These are phyloP conservation scores for Cricetomys ansorgei DNA, from an alignment of 2,113 vertebrate species.

Conservation along the genomic window DNA sequence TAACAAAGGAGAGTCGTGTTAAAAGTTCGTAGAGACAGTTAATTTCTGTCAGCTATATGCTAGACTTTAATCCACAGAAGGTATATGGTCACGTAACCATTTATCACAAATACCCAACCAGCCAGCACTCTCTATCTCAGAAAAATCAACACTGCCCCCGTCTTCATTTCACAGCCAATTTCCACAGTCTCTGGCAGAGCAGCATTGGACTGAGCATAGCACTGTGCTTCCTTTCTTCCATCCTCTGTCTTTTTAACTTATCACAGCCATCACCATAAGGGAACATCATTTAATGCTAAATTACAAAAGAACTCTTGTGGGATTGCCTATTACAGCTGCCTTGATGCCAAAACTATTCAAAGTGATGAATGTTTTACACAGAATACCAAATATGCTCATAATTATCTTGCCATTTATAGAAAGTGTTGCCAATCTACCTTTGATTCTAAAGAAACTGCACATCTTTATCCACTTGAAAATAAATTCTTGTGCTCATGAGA, in stretches of 20 bases:
- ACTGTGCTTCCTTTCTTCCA: conserved; percentile 76
- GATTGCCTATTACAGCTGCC: conserved; percentile 76
- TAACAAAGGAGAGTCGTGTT: background rate
- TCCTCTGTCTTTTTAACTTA: conserved; percentile 82
- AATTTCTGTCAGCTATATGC: background rate
- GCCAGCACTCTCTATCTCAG: conserved; percentile 5
- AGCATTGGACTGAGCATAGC: conserved; percentile 67
- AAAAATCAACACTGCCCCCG: conserved; percentile 67
- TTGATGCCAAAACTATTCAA: conserved; percentile 82
- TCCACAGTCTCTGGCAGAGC: conserved; percentile 57
- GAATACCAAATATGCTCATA: conserved; percentile 81
- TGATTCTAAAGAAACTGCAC: conserved; percentile 85
- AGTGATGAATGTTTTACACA: conserved; percentile 81
- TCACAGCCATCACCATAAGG: conserved; percentile 76
- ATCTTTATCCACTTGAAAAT: conserved; percentile 86
- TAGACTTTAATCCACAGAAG: conserved; percentile 3
- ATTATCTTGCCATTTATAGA: conserved; percentile 86
- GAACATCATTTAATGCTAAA: conserved; percentile 86
- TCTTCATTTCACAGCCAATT: conserved; percentile 65
- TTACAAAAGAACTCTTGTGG: conserved; percentile 79
- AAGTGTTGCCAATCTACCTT: conserved; percentile 85
- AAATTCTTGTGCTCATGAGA: conserved; percentile 85
- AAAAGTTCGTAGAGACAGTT: background rate
- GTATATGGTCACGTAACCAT: background rate
- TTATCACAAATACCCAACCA: background rate